Evolutionary conservation across 2,113 vertebrate species (phyloP).

Genomic region (Oreotrochilus melanogaster): DNA sequence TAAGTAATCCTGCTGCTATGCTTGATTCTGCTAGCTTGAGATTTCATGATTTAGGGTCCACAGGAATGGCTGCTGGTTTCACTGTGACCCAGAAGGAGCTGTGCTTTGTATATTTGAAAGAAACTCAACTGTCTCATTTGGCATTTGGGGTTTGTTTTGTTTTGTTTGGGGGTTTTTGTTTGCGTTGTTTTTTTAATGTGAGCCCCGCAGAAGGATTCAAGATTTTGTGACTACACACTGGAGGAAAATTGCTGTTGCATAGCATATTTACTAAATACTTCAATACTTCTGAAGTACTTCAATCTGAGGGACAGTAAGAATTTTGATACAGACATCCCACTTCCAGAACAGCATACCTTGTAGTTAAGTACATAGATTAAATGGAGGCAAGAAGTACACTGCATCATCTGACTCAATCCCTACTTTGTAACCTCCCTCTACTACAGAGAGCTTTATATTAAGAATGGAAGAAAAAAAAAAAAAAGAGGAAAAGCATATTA

Average conservation of each 20-base stretch:
- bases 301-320: not conserved
- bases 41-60: not conserved
- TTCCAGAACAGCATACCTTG: not conserved
- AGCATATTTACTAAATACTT: fast-evolving
- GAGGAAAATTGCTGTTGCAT: not conserved
- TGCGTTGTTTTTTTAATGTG: not conserved
- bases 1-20: constrained; percentile 2
- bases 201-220: not conserved
- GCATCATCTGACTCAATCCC: not conserved
- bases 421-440: not conserved
- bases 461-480: not conserved
- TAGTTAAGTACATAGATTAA: not conserved
- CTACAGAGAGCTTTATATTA: not conserved
- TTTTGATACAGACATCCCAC: not conserved
- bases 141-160: not conserved
- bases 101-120: not conserved
- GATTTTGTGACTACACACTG: not conserved
- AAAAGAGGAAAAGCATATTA: not conserved
- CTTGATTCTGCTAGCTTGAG: not conserved
- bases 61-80: not conserved
- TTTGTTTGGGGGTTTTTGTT: too few relatives aligned
- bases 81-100: not conserved
- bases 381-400: not conserved
- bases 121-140: not conserved
- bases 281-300: too few relatives aligned